These are phyloP conservation scores for Heliconius charithonia DNA, from an alignment of 2,888 invertebrate species.

Conservation along the genomic window DNA sequence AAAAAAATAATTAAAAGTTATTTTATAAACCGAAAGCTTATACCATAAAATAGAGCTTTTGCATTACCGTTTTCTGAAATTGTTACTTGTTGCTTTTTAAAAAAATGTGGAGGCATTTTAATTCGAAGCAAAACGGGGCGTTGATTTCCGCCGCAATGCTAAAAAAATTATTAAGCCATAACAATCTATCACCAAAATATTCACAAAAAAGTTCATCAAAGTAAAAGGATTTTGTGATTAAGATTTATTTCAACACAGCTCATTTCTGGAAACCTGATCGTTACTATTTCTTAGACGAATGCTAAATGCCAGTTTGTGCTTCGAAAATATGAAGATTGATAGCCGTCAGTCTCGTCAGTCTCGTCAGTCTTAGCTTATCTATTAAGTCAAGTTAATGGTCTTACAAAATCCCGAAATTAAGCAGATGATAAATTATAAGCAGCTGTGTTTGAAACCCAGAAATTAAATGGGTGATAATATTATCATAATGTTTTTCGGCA, in stretches of 20 bases:
- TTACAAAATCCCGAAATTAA: conserved; percentile 48
- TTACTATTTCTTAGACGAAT: conserved; percentile 71
- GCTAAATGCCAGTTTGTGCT: conserved; percentile 66
- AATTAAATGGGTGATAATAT: conserved; percentile 39
- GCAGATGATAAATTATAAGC: conserved; percentile 43
- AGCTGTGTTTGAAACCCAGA: conserved; percentile 42
- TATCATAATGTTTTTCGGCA: conserved; percentile 35
- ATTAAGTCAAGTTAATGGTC: conserved; percentile 49
- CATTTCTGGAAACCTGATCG: conserved; percentile 57
- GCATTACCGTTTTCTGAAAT: not conserved
- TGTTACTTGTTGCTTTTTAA: not conserved
- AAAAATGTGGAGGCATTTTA: not conserved
- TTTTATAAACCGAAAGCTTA: not conserved
- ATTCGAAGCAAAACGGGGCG: not conserved
- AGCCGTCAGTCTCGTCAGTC: conserved; percentile 42
- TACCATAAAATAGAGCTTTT: not conserved
- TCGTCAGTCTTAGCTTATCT: conserved; percentile 47
- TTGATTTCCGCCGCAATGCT: too few species aligned
- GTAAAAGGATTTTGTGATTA: not conserved
- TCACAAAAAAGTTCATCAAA: not conserved
- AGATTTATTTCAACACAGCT: conserved; percentile 24
- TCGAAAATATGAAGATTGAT: conserved; percentile 76
- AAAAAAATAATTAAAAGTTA: not conserved
- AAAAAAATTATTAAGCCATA: not conserved
- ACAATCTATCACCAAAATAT: conserved; percentile 11